Percentiles rank a stretch among this genome's conserved stretches.
phyloP scores from a whole-genome alignment of 1,140 invertebrate genomes.

The Cotesia typhae region DNA sequence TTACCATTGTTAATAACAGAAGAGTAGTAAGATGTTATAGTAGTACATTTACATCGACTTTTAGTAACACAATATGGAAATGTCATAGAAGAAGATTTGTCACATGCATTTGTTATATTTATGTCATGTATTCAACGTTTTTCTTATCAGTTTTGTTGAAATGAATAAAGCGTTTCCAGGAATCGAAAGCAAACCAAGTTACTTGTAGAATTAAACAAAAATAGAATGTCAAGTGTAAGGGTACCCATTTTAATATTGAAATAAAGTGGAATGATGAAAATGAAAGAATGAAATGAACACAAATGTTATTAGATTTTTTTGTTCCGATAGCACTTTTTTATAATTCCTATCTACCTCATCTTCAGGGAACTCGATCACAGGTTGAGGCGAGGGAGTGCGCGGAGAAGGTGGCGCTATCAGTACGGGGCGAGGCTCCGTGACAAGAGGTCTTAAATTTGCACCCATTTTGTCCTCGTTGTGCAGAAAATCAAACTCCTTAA shows the following conservation, averaged over 20 bases:
- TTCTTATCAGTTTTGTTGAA: background rate
- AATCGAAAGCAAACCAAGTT: background rate
- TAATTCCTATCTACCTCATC: conserved; percentile 71
- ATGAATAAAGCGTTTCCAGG: background rate
- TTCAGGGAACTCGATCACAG: conserved; percentile 81
- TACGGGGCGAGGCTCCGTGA: conserved; percentile 64
- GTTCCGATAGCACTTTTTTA: conserved; percentile 18
- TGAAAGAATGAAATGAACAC: conserved; percentile 12
- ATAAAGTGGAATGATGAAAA: conserved; percentile 17
- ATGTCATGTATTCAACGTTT: too few species aligned
- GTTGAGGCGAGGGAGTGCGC: conserved; percentile 77
- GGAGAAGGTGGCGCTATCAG: conserved; percentile 69
- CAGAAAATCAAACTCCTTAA: conserved; percentile 89
- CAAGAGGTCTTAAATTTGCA: conserved; percentile 63
- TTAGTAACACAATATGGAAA: background rate
- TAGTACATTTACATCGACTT: background rate
- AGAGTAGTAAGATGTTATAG: background rate
- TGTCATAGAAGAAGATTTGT: background rate
- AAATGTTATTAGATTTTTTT: conserved; percentile 9
- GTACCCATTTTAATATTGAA: background rate
- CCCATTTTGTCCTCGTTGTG: conserved; percentile 76
- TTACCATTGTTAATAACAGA: background rate
- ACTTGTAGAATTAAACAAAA: conserved; percentile 3
- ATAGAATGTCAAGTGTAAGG: conserved; percentile 3
- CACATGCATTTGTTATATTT: too few species aligned